Base-by-base conservation (phyloP, 2,888 invertebrate species). In the Orthonychiurus folsomi region DNA sequence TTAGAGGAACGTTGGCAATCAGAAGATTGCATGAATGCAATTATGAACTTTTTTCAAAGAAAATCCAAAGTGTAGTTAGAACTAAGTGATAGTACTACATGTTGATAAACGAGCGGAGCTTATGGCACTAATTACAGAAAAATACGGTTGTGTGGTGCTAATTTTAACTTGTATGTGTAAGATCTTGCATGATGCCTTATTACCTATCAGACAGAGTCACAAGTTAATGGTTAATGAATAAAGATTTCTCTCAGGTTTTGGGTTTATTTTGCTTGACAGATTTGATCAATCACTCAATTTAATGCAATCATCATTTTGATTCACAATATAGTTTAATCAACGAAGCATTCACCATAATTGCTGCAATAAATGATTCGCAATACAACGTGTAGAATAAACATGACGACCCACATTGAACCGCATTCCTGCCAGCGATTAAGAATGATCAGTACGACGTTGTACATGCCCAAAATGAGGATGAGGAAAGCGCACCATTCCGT, bases 1-100 rank as follows among this genome's bases (percentile, higher is more conserved):
- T 77, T 95, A 2, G 75, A 77, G 12, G 81, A 84, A 69, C 80
- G 87, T 60, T 84, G 85, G 79, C 75, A 79, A 62, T 84, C 85
- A 1, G 82, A 85, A 56, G 88, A 88, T 67, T 85, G 85, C 73
- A 73, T 81, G 47, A 80, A 83, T 60, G 86, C 85, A 2, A 75
- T 86, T n/a, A 75, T 80, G 68, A 78, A 77, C 47, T 83, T 85
- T 75, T 77, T 84, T 71, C 69, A 70, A 37, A 63, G 73, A 63
- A 71, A 75, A 59, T 61, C 59, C 3, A 59, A 59, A 23, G 27
- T 52, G 5, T 52, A 52, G n/a, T 15, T n/a, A n/a, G 37, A 37
- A 15, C 37, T 37, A 9, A 37, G n/a, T n/a, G n/a, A n/a, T n/a
- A 37, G 37, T 37, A 5, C 15, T 37, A 37, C 9, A 37, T 9